A percentile compares a stretch with the other conserved stretches of the same genome.
Evolutionary conservation across 2,888 invertebrate genomes (phyloP).

Genomic region (Seira musarum): DNA sequence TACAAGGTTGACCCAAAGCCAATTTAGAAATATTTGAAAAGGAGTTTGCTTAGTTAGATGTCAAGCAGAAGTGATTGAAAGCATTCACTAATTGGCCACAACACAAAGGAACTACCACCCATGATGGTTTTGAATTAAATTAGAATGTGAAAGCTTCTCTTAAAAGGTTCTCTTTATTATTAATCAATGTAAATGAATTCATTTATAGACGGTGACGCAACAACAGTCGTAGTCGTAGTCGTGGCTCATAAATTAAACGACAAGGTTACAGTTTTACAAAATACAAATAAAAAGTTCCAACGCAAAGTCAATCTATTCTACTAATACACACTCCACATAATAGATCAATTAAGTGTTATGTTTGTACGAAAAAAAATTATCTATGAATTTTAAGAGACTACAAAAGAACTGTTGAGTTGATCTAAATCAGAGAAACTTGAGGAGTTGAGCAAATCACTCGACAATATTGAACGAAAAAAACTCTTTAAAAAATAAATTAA

Average conservation of each 20-base stretch:
- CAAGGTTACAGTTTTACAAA: slow-evolving; percentile 6
- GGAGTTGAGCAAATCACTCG: no score
- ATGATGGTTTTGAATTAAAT: neutral
- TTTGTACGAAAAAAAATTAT: no score
- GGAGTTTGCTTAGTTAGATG: neutral
- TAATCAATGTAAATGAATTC: slow-evolving; percentile 9
- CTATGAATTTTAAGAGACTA: neutral
- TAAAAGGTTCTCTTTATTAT: neutral
- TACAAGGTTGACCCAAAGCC: no score
- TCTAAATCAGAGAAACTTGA: no score
- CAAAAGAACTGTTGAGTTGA: neutral
- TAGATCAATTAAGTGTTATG: no score
- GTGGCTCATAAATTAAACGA: neutral
- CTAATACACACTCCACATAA: no score
- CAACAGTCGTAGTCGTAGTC: no score
- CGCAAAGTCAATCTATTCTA: no score
- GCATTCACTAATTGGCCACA: neutral
- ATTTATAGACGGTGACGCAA: neutral
- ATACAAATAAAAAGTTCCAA: neutral
- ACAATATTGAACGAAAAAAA: no score
- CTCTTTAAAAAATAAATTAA: no score
- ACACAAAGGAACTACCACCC: neutral
- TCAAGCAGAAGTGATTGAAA: neutral
- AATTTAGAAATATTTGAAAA: no score
- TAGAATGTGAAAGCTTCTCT: neutral